Evolutionary conservation across 1,140 invertebrate genomes (phyloP).

Genomic region (Pseudomyrmex gracilis): DNA sequence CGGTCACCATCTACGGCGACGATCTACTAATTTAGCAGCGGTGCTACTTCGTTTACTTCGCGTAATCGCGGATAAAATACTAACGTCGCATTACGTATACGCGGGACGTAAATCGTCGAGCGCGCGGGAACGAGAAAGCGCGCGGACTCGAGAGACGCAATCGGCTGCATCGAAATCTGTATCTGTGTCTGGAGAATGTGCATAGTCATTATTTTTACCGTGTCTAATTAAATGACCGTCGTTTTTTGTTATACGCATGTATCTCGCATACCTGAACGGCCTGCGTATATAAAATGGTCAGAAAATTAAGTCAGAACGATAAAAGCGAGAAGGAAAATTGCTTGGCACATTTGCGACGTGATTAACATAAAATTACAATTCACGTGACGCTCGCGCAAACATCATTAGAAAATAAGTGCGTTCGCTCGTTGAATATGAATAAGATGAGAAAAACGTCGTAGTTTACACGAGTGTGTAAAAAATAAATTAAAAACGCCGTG

Average conservation of each 20-base stretch:
- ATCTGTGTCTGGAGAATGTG: conserved; percentile 31
- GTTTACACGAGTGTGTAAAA: not conserved
- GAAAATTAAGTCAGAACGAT: conserved; percentile 49
- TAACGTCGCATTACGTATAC: conserved; percentile 56
- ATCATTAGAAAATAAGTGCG: no score
- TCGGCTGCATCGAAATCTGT: conserved; percentile 25
- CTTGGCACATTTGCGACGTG: not conserved
- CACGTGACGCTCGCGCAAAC: not conserved
- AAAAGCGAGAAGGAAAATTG: conserved; percentile 24
- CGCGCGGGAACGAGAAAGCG: conserved; percentile 24
- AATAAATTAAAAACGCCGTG: not conserved
- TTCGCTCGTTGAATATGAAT: no score
- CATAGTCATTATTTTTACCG: conserved; percentile 35
- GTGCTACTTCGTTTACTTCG: conserved; percentile 36
- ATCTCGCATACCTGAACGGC: conserved; percentile 42
- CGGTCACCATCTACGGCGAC: conserved; percentile 9
- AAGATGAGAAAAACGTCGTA: not conserved
- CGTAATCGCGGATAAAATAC: conserved; percentile 65
- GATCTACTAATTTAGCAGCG: conserved; percentile 27
- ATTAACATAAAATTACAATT: conserved; percentile 41
- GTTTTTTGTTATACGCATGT: conserved; percentile 17
- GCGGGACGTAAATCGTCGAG: conserved; percentile 39
- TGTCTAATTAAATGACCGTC: conserved; percentile 32
- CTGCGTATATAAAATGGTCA: conserved; percentile 29
- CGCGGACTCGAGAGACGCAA: conserved; percentile 9